These are phyloP conservation scores for Syngnathus acus DNA, from an alignment of 2,797 vertebrate genomes.

Conservation along the genomic window DNA sequence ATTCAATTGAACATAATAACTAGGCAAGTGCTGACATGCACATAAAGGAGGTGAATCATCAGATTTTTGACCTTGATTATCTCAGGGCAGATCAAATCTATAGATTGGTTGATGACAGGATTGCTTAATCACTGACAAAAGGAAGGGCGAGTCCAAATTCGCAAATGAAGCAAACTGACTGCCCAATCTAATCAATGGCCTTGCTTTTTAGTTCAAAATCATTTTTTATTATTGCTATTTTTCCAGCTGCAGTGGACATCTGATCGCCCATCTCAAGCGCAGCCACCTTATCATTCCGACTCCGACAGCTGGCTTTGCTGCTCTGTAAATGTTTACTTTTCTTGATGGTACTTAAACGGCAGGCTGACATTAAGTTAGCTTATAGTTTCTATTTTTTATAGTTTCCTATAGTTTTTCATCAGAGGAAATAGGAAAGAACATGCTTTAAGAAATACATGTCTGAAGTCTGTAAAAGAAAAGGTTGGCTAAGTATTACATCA, in stretches of 20 bases:
- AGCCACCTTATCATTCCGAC: background rate
- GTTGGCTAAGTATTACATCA: too few relatives aligned
- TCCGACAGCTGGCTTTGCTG: background rate
- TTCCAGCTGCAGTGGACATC: background rate
- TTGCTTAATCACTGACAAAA: background rate
- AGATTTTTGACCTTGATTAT: slow-evolving; percentile 2
- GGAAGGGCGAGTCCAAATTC: background rate
- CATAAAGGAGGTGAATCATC: background rate
- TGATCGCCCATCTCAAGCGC: background rate
- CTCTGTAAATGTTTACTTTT: background rate
- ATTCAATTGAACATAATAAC: background rate
- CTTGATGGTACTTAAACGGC: background rate
- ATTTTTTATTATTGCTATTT: background rate
- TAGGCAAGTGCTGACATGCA: background rate
- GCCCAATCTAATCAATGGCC: background rate
- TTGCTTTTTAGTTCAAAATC: background rate
- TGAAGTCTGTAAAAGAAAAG: background rate
- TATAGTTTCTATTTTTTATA: slow-evolving; percentile 11
- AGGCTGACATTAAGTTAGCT: background rate
- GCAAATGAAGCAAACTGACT: background rate
- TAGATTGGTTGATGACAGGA: background rate
- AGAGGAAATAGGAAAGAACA: background rate
- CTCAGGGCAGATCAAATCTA: background rate
- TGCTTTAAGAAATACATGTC: background rate
- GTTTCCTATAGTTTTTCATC: background rate